Conservation (phyloP, 2,888 invertebrate species). For the Phengaris arion region DNA sequence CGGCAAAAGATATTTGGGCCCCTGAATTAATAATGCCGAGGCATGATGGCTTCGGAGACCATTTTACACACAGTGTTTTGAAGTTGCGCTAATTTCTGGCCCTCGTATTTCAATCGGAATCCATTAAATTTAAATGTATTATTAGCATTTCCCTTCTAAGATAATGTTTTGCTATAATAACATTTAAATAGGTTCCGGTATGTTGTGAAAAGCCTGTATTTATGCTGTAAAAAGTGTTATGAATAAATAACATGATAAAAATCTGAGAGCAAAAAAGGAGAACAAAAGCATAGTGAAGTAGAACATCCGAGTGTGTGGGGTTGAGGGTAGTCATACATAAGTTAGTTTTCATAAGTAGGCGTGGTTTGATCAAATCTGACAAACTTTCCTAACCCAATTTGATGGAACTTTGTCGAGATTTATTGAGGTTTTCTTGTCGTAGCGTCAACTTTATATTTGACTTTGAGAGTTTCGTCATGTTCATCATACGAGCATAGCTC, state of each 20-base stretch:
- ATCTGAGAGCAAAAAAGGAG: not conserved
- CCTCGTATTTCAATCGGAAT: not conserved
- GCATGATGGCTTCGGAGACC: not conserved
- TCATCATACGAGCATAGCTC: not conserved
- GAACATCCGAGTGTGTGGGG: not conserved
- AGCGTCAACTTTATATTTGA: slow-evolving; percentile 37
- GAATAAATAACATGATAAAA: not conserved
- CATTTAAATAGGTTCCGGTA: not conserved
- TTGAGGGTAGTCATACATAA: slow-evolving; percentile 20
- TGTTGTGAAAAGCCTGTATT: not conserved
- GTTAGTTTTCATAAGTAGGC: slow-evolving; percentile 27
- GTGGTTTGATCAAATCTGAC: slow-evolving; percentile 25
- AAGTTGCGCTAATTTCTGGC: slow-evolving; percentile 8
- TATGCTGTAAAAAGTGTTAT: too few relatives aligned
- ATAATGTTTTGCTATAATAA: not conserved
- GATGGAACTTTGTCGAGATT: slow-evolving; percentile 37
- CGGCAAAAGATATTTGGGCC: not conserved
- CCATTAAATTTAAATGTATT: not conserved
- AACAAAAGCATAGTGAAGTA: slow-evolving; percentile 3
- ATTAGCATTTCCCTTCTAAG: not conserved
- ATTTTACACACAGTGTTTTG: not conserved
- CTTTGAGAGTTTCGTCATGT: slow-evolving; percentile 32
- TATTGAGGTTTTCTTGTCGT: slow-evolving; percentile 39
- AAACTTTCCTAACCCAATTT: slow-evolving; percentile 35
- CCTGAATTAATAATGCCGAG: not conserved